Percentiles rank a stretch among this genome's conserved stretches.
These are phyloP conservation scores for Clarias pachynema DNA, from an alignment of 2,797 vertebrate genomes.

Conservation along the genomic window DNA sequence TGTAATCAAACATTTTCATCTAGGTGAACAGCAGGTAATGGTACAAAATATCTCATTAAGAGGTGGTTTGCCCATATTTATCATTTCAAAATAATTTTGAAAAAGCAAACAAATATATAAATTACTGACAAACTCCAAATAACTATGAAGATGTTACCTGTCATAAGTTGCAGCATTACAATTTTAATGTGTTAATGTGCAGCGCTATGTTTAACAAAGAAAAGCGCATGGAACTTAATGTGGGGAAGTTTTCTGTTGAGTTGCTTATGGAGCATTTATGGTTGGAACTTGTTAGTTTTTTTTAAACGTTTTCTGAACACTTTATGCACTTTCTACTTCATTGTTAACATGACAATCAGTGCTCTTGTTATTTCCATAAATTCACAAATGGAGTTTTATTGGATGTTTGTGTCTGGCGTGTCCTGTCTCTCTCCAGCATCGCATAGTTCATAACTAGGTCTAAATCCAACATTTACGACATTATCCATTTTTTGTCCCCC, in stretches of 20 bases:
- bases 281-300: not conserved
- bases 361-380: not conserved
- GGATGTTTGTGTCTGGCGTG: not conserved
- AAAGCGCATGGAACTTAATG: not conserved
- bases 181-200: too few relatives aligned
- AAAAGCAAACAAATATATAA: too few relatives aligned
- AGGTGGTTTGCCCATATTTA: too few relatives aligned
- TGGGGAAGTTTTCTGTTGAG: not conserved
- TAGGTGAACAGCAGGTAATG: too few relatives aligned
- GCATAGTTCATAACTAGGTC: too few relatives aligned
- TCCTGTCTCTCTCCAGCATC: not conserved
- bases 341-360: not conserved
- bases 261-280: not conserved
- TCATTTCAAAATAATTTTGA: too few relatives aligned
- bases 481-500: not conserved
- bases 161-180: too few relatives aligned
- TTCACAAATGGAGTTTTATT: not conserved
- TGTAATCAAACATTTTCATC: too few relatives aligned
- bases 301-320: not conserved
- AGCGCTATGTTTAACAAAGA: not conserved
- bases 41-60: too few relatives aligned
- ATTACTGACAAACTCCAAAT: too few relatives aligned
- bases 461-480: not conserved
- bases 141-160: too few relatives aligned
- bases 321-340: not conserved